Evolutionary conservation across 2,888 invertebrate genomes (phyloP), one percentile per base, ranked within the genome.

Genomic region (Chaitophorus viminalis): DNA sequence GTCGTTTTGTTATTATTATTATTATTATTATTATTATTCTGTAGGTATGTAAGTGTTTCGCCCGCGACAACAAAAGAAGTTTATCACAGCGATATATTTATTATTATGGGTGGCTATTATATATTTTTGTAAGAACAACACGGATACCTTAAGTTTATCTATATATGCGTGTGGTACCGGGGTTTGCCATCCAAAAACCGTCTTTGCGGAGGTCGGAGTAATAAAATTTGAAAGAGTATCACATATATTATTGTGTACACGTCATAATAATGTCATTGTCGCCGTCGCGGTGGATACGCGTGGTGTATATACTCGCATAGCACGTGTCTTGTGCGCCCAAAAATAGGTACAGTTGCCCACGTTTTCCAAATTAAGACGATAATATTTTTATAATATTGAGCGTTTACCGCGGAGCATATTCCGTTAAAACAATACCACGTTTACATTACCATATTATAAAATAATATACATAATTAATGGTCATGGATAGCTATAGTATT

Each of bases 131-230:
- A 11, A 39, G 39, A 0, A 8, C 39, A 39, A 39, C 39, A 11
- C 39, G 8, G 8, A 9, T 11, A 11, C 39, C 1, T 39, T 39
- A 9, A 8, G 18, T 11, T 54, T 18, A 60, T 25, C 5, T 6
- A 25, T 21, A 25, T 25, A 9, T 25, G 25, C n/a, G 60, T 60
- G 60, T 79, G 65, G 78, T 39, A 29, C 36, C 11, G 21, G 25
- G 39, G 36, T 65, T 54, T 54, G 18, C 5, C 54, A 3, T 21
- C 52, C 1, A n/a, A n/a, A 65, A 79, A 39, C 36, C 6, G 29
- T 65, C 65, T 79, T 79, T 39, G 79, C 79, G 79, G 65, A 65
- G 79, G 79, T 79, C 39, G 39, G 36, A 39, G 39, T 39, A 39
- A 68, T 79, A 46, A n/a, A n/a, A 70, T 82, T 82, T 52, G 21